phyloP scores from a whole-genome alignment of 23 tunicate genomes.

The Styela plicata region DNA sequence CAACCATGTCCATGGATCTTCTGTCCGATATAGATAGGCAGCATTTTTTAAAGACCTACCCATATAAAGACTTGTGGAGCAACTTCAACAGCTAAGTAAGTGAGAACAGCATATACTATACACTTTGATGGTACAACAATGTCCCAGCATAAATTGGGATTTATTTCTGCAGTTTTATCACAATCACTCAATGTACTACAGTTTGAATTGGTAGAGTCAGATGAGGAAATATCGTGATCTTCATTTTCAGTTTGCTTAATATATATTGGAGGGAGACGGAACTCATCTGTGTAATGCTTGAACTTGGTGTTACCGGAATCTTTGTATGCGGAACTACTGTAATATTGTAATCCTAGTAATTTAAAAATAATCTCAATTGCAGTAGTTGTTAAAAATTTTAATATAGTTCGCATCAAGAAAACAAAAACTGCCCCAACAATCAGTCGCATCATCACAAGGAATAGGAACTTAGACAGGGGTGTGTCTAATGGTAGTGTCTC shows the following conservation, averaged over 20 bases:
- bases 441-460: background rate
- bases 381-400: slow-evolving; percentile 23
- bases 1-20: too few species aligned
- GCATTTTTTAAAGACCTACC: slow-evolving; percentile 32
- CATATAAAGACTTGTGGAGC: slow-evolving; percentile 46
- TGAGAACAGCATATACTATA: slow-evolving; percentile 55
- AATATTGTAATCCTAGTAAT: slow-evolving; percentile 35
- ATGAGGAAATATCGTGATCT: slow-evolving; percentile 9
- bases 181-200: slow-evolving; percentile 11
- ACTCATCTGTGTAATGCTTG: slow-evolving; percentile 70
- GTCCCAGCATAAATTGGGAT: slow-evolving; percentile 68
- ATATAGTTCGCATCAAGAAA: slow-evolving; percentile 17
- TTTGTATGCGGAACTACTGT: slow-evolving; percentile 56
- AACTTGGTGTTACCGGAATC: slow-evolving; percentile 43
- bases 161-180: slow-evolving; percentile 33
- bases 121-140: slow-evolving; percentile 57
- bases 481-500: slow-evolving; percentile 43
- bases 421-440: slow-evolving; percentile 36
- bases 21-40: too few species aligned
- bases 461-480: background rate
- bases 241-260: slow-evolving; percentile 33
- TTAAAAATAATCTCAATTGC: slow-evolving; percentile 28
- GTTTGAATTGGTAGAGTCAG: background rate
- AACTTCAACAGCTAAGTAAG: slow-evolving; percentile 51
- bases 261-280: slow-evolving; percentile 55